Conservation (phyloP, 2,113 vertebrate genomes). For the Salvelinus namaycush region DNA sequence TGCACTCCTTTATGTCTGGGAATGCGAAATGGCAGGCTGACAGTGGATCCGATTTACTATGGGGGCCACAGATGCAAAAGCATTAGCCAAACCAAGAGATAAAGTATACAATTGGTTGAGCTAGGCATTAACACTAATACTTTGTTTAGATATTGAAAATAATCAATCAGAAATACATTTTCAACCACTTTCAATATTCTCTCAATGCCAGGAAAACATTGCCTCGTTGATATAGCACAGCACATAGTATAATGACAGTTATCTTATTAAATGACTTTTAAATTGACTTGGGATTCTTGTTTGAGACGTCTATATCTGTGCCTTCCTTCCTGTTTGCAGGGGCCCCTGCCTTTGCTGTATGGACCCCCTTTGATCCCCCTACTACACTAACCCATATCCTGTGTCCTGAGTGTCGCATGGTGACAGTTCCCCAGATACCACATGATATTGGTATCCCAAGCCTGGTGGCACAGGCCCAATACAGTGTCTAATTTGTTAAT, state of each 20-base stretch:
- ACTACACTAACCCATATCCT: conserved; percentile 39
- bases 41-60: conserved; percentile 23
- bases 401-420: conserved; percentile 40
- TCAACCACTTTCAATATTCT: too few species aligned
- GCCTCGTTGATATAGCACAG: neutral
- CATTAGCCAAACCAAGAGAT: conserved; percentile 13
- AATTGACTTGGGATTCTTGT: neutral
- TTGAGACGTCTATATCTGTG: neutral
- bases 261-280: neutral
- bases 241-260: neutral
- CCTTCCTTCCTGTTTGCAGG: neutral
- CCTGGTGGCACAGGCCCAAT: conserved; percentile 68
- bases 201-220: neutral
- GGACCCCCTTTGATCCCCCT: conserved; percentile 37
- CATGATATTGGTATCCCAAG: conserved; percentile 52
- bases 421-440: conserved; percentile 60
- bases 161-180: neutral
- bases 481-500: conserved; percentile 75
- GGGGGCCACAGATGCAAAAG: conserved; percentile 31
- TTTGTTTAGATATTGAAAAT: neutral
- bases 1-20: conserved; percentile 36
- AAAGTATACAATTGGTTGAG: conserved; percentile 17
- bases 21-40: conserved; percentile 41
- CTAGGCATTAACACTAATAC: neutral
- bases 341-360: conserved; percentile 4